Conservation (phyloP, 2,113 vertebrate genomes). For the Halichoerus grypus region DNA sequence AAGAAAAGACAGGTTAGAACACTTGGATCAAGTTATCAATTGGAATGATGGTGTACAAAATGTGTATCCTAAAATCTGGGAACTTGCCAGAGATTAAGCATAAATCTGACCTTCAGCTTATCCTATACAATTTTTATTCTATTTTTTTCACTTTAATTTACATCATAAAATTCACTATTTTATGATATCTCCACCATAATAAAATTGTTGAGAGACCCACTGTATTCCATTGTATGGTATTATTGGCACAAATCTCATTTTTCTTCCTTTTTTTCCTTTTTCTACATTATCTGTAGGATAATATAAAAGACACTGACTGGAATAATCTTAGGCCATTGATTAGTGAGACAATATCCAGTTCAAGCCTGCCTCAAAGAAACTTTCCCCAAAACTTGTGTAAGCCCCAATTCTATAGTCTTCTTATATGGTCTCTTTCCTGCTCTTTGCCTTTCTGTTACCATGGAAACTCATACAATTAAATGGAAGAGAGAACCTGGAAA, state of each 20-base stretch:
- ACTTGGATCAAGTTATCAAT: not conserved
- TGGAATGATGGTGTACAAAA: not conserved
- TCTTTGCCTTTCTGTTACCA: not conserved
- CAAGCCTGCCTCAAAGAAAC: not conserved
- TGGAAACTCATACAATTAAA: conserved; percentile 19
- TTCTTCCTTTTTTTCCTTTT: not conserved
- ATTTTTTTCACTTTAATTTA: not conserved
- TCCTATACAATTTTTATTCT: not conserved
- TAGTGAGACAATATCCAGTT: not conserved
- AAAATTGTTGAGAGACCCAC: not conserved
- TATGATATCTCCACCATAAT: not conserved
- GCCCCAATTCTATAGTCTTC: not conserved
- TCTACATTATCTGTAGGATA: not conserved
- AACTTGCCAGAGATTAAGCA: not conserved
- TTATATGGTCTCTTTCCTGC: too few species aligned
- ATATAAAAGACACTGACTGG: not conserved
- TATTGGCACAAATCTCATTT: not conserved
- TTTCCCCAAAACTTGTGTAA: not conserved
- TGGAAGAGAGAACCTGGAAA: not conserved
- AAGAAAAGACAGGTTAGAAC: not conserved
- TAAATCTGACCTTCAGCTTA: not conserved
- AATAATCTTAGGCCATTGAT: not conserved
- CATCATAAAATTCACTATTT: not conserved
- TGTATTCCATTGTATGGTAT: not conserved
- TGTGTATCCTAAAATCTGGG: not conserved